Evolutionary conservation across 2,797 vertebrate species (phyloP).

Genomic region (Periparus ater): DNA sequence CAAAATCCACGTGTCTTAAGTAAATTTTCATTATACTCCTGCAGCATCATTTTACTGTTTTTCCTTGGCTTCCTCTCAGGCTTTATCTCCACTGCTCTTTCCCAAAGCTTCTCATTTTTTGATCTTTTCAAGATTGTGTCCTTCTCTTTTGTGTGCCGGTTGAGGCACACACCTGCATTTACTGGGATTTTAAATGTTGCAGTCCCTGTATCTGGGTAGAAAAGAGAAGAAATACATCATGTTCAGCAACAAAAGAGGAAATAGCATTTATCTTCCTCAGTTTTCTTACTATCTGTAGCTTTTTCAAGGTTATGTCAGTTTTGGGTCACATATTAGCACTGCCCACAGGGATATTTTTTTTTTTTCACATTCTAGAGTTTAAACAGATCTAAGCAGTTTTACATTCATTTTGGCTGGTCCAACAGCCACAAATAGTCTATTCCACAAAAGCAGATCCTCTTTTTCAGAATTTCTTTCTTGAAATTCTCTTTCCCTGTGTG

Average conservation of each 20-base stretch:
- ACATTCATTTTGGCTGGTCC: background rate
- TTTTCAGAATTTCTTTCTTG: background rate
- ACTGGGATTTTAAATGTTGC: background rate
- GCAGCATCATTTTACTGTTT: background rate
- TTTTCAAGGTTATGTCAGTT: background rate
- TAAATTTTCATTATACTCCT: background rate
- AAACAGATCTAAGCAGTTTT: background rate
- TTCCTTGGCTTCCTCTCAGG: accelerated
- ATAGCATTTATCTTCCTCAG: background rate
- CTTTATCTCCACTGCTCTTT: background rate
- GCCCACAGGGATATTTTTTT: background rate
- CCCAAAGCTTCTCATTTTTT: background rate
- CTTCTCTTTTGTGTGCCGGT: background rate
- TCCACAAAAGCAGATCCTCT: background rate
- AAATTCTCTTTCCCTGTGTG: background rate
- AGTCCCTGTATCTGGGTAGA: background rate
- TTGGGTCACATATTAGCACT: background rate
- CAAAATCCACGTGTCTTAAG: background rate
- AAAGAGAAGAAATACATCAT: background rate
- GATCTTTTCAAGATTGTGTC: accelerated
- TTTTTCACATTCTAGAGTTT: background rate
- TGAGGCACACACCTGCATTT: background rate
- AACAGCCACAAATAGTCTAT: background rate
- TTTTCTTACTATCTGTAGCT: background rate
- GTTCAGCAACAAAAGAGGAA: background rate